These are phyloP conservation scores for Sebastes nivosus DNA, from an alignment of 2,797 vertebrate genomes.

Conservation along the genomic window DNA sequence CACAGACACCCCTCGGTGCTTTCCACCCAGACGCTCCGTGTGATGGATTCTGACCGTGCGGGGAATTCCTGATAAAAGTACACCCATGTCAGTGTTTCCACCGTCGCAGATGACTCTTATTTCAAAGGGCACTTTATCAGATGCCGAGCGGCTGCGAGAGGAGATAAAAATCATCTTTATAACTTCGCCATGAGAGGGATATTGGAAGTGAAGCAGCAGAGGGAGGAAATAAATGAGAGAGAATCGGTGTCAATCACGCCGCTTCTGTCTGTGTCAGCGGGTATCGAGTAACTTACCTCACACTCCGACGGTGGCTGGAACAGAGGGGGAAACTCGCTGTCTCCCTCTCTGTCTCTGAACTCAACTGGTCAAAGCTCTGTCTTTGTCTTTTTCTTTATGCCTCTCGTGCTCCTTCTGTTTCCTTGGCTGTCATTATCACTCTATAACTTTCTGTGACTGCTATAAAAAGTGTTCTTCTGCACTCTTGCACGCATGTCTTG, in stretches of 20 bases:
- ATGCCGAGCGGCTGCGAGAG: conserved; percentile 32
- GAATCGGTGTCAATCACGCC: conserved; percentile 57
- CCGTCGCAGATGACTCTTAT: conserved; percentile 39
- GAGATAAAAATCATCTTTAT: conserved; percentile 63
- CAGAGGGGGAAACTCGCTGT: conserved; percentile 26
- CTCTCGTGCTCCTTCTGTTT: neutral
- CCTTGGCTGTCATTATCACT: neutral
- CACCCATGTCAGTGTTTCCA: conserved; percentile 59
- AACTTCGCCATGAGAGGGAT: conserved; percentile 42
- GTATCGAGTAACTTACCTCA: conserved; percentile 72
- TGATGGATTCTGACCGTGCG: conserved; percentile 36
- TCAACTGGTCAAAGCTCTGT: neutral
- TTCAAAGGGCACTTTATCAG: conserved; percentile 68
- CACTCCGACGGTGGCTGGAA: conserved; percentile 46
- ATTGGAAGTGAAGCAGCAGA: conserved; percentile 52
- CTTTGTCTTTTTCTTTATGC: neutral
- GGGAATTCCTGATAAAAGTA: conserved; percentile 51
- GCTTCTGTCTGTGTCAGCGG: conserved; percentile 68
- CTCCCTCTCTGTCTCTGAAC: conserved; percentile 27
- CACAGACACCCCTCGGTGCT: conserved; percentile 21
- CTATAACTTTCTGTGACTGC: neutral
- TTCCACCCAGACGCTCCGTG: conserved; percentile 11
- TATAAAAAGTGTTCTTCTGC: conserved; percentile 8
- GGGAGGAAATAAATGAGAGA: conserved; percentile 48
- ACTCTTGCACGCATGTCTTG: neutral